Percentiles rank a stretch among this genome's conserved stretches.
Conservation (phyloP, 2,888 invertebrate species). For the Amiota mariae region DNA sequence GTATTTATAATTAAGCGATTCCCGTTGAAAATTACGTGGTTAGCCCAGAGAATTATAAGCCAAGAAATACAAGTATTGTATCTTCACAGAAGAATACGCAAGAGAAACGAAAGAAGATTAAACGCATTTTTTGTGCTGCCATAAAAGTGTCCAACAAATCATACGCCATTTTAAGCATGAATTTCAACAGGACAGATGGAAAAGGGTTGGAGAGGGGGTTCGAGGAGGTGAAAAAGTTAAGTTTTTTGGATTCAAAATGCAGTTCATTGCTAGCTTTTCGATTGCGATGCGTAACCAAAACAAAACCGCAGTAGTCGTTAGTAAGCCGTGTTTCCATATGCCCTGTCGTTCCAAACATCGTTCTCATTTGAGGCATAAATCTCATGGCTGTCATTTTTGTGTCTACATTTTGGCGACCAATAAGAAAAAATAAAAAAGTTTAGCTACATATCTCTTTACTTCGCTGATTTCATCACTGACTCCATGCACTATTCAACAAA, state of each 20-base stretch:
- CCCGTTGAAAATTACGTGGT: slow-evolving; percentile 43
- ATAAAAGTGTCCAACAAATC: slow-evolving; percentile 58
- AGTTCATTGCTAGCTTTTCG: slow-evolving; percentile 60
- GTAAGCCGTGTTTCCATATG: slow-evolving; percentile 16
- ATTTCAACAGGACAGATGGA: slow-evolving; percentile 31
- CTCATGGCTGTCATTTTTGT: slow-evolving; percentile 69
- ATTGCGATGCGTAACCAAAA: slow-evolving; percentile 44
- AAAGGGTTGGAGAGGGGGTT: not conserved
- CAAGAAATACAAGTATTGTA: not conserved
- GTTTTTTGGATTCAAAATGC: slow-evolving; percentile 17
- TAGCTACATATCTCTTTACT: too few relatives aligned
- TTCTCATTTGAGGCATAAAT: slow-evolving; percentile 63
- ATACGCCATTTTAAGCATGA: slow-evolving; percentile 60
- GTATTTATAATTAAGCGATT: slow-evolving; percentile 60
- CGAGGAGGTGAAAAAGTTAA: not conserved
- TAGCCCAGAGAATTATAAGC: slow-evolving; percentile 21
- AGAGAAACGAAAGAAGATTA: slow-evolving; percentile 26
- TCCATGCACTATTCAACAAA: not conserved
- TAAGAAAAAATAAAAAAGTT: not conserved
- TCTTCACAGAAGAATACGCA: not conserved
- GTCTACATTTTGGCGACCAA: slow-evolving; percentile 70
- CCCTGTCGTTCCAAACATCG: slow-evolving; percentile 50
- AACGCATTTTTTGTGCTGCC: slow-evolving; percentile 30
- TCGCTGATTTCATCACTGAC: not conserved
- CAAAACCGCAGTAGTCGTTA: slow-evolving; percentile 53